A percentile compares a stretch with the other conserved stretches of the same genome.
Conservation (phyloP, 2,113 vertebrate genomes). For the Megaptera novaeangliae region DNA sequence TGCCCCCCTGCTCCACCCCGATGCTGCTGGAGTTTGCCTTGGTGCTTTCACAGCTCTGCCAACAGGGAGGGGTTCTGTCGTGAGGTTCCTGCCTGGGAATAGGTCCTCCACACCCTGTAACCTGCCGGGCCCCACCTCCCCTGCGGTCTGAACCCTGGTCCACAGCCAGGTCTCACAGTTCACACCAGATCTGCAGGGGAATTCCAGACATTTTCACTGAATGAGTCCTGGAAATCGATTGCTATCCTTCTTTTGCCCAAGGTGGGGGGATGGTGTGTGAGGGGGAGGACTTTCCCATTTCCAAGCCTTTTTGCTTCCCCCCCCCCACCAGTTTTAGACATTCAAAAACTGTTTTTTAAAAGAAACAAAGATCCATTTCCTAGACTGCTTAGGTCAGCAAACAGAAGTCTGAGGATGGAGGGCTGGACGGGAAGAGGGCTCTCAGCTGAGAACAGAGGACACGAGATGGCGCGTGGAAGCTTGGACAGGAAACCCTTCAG, state of each 20-base stretch:
- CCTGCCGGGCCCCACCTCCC: background rate
- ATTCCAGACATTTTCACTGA: background rate
- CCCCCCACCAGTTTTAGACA: too few relatives aligned
- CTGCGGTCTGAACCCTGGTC: background rate
- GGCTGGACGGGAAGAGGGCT: background rate
- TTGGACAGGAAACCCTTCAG: background rate
- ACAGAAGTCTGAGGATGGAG: background rate
- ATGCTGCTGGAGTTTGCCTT: background rate
- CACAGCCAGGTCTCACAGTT: background rate
- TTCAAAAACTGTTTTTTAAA: too few relatives aligned
- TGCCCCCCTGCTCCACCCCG: background rate
- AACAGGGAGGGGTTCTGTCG: background rate
- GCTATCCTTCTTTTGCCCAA: background rate
- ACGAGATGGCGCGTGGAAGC: fast-evolving
- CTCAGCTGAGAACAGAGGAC: background rate
- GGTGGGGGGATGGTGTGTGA: too few relatives aligned
- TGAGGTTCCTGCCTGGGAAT: too few relatives aligned
- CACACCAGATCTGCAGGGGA: background rate
- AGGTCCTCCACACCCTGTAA: background rate
- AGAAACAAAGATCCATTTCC: too few relatives aligned
- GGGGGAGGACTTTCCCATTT: background rate
- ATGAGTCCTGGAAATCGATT: background rate
- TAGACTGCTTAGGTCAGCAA: too few relatives aligned
- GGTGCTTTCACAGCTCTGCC: background rate
- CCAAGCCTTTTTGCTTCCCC: too few relatives aligned